phyloP scores from a whole-genome alignment of 2,113 vertebrate genomes.

The Campylorhamphus procurvoides region DNA sequence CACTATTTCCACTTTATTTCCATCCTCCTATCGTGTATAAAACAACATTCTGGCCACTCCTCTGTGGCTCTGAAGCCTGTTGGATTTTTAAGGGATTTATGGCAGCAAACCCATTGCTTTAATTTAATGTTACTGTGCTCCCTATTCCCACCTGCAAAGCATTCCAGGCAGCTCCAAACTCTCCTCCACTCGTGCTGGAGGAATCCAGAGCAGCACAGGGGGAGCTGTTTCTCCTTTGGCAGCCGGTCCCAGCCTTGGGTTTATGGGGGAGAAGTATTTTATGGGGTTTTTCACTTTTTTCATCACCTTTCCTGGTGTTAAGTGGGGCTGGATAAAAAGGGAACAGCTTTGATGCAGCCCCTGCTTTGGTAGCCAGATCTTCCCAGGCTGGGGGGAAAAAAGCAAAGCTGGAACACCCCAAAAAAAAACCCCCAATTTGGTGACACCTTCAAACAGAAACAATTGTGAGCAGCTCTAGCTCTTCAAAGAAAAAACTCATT shows the following conservation, averaged over 20 bases:
- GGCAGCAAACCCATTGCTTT: neutral
- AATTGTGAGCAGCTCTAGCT: constrained; percentile 68
- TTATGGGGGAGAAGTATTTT: neutral
- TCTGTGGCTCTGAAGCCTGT: neutral
- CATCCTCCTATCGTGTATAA: neutral
- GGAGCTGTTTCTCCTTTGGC: neutral
- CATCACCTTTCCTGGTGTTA: neutral
- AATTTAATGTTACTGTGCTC: no score
- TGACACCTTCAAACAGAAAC: constrained; percentile 71
- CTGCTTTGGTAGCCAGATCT: neutral
- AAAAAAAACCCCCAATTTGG: neutral
- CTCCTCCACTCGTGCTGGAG: no score
- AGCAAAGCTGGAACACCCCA: neutral
- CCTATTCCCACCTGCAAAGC: neutral
- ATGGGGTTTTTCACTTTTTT: neutral
- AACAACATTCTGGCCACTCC: neutral
- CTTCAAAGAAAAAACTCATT: constrained; percentile 46
- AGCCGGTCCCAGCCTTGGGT: neutral
- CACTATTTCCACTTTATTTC: neutral
- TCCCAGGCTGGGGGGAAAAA: neutral
- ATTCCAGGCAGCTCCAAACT: neutral
- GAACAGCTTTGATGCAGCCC: neutral
- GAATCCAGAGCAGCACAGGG: neutral
- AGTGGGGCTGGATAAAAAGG: neutral
- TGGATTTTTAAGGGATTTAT: neutral